These are phyloP conservation scores for Acanthosoma haemorrhoidale DNA, from an alignment of 2,888 invertebrate genomes.

Conservation along the genomic window DNA sequence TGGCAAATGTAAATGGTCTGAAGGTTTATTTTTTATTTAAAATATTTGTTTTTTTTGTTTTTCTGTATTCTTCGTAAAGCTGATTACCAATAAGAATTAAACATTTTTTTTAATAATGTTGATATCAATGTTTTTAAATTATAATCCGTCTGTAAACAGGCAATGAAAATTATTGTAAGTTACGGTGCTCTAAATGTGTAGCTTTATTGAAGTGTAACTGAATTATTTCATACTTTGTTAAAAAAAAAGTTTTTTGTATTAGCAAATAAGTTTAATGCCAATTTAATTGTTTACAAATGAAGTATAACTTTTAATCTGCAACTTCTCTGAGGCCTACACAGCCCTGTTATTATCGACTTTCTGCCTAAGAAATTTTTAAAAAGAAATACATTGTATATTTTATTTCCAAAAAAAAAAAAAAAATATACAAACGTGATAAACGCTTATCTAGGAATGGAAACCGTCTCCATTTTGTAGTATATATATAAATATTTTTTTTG, in stretches of 20 bases:
- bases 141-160: not conserved
- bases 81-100: not conserved
- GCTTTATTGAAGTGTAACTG: not conserved
- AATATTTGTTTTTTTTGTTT: constrained; percentile 5
- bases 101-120: constrained; percentile 7
- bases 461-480: constrained; percentile 31
- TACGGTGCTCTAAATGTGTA: not conserved
- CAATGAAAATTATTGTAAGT: constrained; percentile 9
- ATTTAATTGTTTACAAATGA: no score
- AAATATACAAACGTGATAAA: constrained; percentile 25
- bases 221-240: not conserved
- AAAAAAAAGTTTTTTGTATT: no score
- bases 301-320: not conserved
- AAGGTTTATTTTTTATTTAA: constrained; percentile 12
- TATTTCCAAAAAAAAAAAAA: not conserved
- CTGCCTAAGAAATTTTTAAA: not conserved
- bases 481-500: constrained; percentile 9
- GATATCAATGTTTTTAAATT: constrained; percentile 4
- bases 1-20: constrained; percentile 22
- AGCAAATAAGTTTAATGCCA: no score
- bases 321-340: constrained; percentile 20
- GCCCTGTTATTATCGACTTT: constrained; percentile 10
- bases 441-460: constrained; percentile 32
- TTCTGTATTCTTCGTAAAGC: not conserved
- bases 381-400: constrained; percentile 21